Evolutionary conservation across 2,113 vertebrate species (phyloP).

Genomic region (Limanda limanda): DNA sequence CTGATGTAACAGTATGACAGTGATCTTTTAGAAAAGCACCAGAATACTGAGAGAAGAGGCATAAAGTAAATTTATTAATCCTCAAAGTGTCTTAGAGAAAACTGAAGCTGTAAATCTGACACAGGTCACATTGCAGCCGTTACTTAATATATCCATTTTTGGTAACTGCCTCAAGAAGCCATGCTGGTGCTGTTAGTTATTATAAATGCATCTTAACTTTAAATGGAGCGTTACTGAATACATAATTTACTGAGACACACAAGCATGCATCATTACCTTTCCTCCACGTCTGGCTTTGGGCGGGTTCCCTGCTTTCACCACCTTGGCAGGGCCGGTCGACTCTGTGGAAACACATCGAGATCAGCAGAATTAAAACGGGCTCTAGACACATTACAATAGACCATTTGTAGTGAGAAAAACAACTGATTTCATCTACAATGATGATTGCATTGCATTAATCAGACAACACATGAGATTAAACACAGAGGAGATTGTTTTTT

Average conservation of each 20-base stretch:
- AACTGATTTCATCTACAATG: not conserved
- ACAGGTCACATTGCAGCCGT: not conserved
- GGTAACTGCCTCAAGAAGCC: too few relatives aligned
- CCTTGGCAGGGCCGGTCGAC: constrained; percentile 89
- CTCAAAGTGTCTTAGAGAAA: too few relatives aligned
- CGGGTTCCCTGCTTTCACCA: constrained; percentile 92
- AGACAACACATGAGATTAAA: not conserved
- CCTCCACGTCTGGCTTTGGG: constrained; percentile 89
- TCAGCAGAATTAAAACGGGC: constrained; percentile 13
- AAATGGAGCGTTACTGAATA: not conserved
- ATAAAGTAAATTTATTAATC: too few relatives aligned
- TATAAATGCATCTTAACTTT: too few relatives aligned
- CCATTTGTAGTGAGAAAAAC: not conserved
- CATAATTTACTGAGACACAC: not conserved
- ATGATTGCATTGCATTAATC: not conserved
- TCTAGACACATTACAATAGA: constrained; percentile 5
- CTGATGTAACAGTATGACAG: not conserved
- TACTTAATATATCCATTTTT: too few relatives aligned
- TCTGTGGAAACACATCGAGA: constrained; percentile 81
- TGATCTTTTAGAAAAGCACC: too few relatives aligned
- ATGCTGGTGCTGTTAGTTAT: too few relatives aligned
- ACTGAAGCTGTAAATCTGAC: not conserved
- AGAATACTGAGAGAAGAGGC: too few relatives aligned
- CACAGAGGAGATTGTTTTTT: not conserved
- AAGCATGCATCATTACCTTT: constrained; percentile 85